Evolutionary conservation across 2,888 invertebrate genomes (phyloP), one percentile per base, ranked within the genome.

Genomic region (Meandrusa payeni): DNA sequence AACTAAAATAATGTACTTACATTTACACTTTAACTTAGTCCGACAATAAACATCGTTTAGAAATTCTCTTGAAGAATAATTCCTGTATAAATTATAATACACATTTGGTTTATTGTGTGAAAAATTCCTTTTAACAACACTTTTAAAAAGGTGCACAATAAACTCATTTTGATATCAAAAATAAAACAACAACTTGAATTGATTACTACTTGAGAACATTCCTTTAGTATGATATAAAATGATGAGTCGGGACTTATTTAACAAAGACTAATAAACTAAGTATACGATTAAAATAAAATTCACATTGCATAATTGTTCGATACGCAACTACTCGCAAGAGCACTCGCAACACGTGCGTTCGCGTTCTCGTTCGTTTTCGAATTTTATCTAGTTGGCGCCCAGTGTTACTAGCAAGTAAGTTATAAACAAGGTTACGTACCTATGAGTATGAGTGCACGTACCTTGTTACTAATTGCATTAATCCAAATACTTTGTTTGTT

Each of bases 21-120:
- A 93, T 83, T 90, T 88, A 76, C 93, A 93, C 81, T 93, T 93
- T 46, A 90, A 77, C 78, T 91, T 92, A 10, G 92, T 91, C 60
- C 89, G 83, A 57, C 89, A 83, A 69, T 93, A 93, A 2, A 93
- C 91, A 64, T 90, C 90, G 57, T 89, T 85, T 41, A 89, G 62
- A 42, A 87, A 62, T 51, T 88, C 83, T 24, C 78, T 75, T 10
- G 83, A 80, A 6, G 87, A 83, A 61, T 69, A 76, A 40, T 56
- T 58, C 50, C 69, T 73, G 5, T 46, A 44, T 29, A 55, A 24
- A 43, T 56, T 22, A 46, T 52, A 46, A 46, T 37, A 55, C 41
- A 56, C 69, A 15, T 55, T 57, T 13, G 55, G 46, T 50, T 65
- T 58, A 47, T 54, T 51, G 36, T 67, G 61, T 41, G 61, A 50